A percentile compares a stretch with the other conserved stretches of the same genome.
Evolutionary conservation across 2,797 vertebrate species (phyloP).

Genomic region (Pitangus sulphuratus): DNA sequence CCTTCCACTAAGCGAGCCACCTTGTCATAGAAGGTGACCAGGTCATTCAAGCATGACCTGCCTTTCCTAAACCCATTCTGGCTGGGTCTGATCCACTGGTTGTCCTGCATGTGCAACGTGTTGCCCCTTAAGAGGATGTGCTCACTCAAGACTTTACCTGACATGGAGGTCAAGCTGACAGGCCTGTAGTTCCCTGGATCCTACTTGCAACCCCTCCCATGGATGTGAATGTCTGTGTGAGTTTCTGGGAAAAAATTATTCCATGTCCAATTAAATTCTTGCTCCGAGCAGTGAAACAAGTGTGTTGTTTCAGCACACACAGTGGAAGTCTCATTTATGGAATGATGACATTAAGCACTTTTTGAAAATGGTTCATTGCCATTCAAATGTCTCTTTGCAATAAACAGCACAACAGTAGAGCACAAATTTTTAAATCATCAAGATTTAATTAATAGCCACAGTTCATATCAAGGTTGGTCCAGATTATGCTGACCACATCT

Average conservation of each 20-base stretch:
- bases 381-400: background rate
- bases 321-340: background rate
- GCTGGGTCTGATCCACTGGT: background rate
- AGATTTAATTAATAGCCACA: background rate
- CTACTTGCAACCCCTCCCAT: background rate
- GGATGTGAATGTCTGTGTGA: background rate
- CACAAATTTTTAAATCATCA: background rate
- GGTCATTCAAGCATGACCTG: background rate
- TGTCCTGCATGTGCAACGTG: accelerated
- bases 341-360: background rate
- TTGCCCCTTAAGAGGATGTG: background rate
- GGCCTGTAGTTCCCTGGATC: background rate
- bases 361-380: background rate
- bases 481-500: background rate
- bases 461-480: background rate
- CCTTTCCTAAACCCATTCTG: background rate
- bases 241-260: background rate
- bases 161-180: background rate
- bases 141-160: background rate
- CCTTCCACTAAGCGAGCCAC: too few species aligned
- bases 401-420: background rate
- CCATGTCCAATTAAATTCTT: background rate
- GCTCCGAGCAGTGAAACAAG: background rate
- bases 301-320: background rate
- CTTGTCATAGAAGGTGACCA: background rate